Evolutionary conservation across 2,797 vertebrate species (phyloP), one percentile per base, ranked within the genome.

Genomic region (Antrozous pallidus): DNA sequence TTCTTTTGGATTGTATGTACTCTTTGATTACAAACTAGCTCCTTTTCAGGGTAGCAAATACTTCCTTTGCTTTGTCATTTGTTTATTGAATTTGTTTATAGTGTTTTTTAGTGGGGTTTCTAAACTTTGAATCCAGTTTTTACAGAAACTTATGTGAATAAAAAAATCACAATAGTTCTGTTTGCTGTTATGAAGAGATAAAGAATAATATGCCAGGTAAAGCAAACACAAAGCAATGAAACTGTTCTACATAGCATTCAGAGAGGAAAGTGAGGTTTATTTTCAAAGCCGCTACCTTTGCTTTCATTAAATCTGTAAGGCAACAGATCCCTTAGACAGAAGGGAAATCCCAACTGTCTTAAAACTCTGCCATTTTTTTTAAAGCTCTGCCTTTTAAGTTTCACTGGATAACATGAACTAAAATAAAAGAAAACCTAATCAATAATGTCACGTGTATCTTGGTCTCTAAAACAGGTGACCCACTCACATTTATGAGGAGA

Each of bases 21-120:
- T 87, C 26, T 87, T 70, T 89, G 45, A 13, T 84, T 74, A 75
- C 47, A 96, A 95, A 95, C 88, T 70, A 88, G 42, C 2, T 22
- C 51, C 83, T 67, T 93, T 33, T 82, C 31, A 79, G 28, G 33
- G 31, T 45, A 81, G 20, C 8, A 61, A 77, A 54, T 94, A 47
- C 77, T 88, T 81, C 38, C 26, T 84, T 88, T 20, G 33, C 11
- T 67, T 90, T 67, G 1, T 12, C 51, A 69, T 74, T 58, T 91
- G 6, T 84, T 26, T 89, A 86, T 70, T 93, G 13, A 93, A 63
- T 63, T 58, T 91, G 8, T 77, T 91, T 28, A 36, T 58, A 88
- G 10, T 63, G 42, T 90, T 71, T 82, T 80, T 38, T 79, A 90
- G 47, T 38, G 36, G 1, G 6, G 3, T 9, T 75, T 74, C 49